Evolutionary conservation across 2,797 vertebrate species (phyloP), one percentile per base, ranked within the genome.

Genomic region (Rhynchonycteris naso): DNA sequence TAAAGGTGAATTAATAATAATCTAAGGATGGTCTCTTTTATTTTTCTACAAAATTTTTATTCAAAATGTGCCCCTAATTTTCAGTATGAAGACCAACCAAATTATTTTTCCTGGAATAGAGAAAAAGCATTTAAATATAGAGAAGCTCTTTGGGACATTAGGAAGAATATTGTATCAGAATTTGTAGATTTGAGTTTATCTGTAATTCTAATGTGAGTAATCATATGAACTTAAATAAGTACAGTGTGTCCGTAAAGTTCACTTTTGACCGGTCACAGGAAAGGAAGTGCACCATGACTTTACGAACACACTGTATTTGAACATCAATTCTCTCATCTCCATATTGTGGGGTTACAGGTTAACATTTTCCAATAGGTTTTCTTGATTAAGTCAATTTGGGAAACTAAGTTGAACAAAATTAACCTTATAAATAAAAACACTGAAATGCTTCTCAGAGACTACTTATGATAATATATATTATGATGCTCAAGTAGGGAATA

Each of bases 1-100:
- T 71, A 72, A 72, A 92, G 26, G 11, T 79, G 19, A 93, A 83
- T 82, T 89, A 79, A 79, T 16, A 90, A n/a, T 69, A 19, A 69
- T 38, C 58, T 76, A 89, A 86, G 7, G 4, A 52, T 11, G n/a
- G 33, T 72, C 38, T 92, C 14, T 84, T 58, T 89, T 69, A 66
- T 43, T 43, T 68, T 81, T 52, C 30, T 43, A 56, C 19, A 85
- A 76, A 8, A 76, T 26, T 86, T 94, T 93, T 54, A 80, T 81
- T 82, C 43, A 75, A 52, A 86, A 63, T 68, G 15, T 28, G 6
- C n/a, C 24, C 68, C 14, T 89, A 33, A 63, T 68, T 91, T 89
- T 95, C 59, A 90, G 63, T 79, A 69, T 69, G 58, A 78, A 93
- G 1, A 47, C 18, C 18, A 75, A n/a, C n/a, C 56, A 86, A 72